These are phyloP conservation scores for Collichthys lucidus DNA, from an alignment of 2,113 vertebrate genomes.

Conservation along the genomic window DNA sequence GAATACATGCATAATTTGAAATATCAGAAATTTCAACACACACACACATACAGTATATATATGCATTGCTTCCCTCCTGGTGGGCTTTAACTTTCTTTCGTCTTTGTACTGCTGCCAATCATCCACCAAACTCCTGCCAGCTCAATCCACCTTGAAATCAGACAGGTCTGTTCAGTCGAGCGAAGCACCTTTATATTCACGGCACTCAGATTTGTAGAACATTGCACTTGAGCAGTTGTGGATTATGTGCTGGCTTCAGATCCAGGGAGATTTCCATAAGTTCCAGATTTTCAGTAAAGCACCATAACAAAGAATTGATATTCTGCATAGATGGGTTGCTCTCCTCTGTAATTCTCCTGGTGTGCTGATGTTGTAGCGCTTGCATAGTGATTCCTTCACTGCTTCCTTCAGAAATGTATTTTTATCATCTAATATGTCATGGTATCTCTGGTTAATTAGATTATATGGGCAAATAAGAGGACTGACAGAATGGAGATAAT, in stretches of 20 bases:
- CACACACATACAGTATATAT: not conserved
- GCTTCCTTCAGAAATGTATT: slow-evolving; percentile 32
- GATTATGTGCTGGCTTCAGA: slow-evolving; percentile 49
- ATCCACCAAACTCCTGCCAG: slow-evolving; percentile 46
- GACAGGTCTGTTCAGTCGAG: slow-evolving; percentile 46
- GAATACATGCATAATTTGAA: slow-evolving; percentile 23
- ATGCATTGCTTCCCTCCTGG: slow-evolving; percentile 22
- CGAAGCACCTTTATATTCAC: slow-evolving; percentile 59
- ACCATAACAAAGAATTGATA: slow-evolving; percentile 48
- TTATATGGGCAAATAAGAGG: slow-evolving; percentile 42
- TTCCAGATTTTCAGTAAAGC: slow-evolving; percentile 46
- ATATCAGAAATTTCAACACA: slow-evolving; percentile 11
- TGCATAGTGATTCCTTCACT: not conserved
- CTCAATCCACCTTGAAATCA: slow-evolving; percentile 44
- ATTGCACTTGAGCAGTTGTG: slow-evolving; percentile 21
- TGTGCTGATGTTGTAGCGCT: not conserved
- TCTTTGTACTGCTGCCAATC: slow-evolving; percentile 66
- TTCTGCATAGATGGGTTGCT: slow-evolving; percentile 40
- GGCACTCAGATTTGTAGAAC: slow-evolving; percentile 57
- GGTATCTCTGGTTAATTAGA: slow-evolving; percentile 45
- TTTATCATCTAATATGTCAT: slow-evolving; percentile 53
- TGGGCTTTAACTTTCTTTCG: slow-evolving; percentile 54
- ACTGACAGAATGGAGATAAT: slow-evolving; percentile 51
- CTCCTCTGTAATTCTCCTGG: slow-evolving; percentile 22
- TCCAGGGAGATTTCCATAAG: slow-evolving; percentile 55